Percentiles rank a stretch among this genome's conserved stretches.
Conservation (phyloP, 2,113 vertebrate species). For the Pycnonotus jocosus region DNA sequence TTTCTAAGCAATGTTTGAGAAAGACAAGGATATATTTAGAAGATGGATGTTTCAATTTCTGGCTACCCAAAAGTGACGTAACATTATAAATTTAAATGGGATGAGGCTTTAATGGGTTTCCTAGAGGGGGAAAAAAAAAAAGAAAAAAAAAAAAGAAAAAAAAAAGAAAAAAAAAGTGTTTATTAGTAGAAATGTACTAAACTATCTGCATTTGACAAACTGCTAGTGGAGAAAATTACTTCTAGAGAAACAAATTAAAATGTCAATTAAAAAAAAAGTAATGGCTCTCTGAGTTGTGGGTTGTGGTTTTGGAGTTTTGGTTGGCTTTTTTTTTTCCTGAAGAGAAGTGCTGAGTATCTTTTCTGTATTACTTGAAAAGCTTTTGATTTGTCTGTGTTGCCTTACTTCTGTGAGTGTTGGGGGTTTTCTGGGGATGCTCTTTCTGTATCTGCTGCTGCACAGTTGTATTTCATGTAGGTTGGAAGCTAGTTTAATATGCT, state of each 20-base stretch:
- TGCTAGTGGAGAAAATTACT: not conserved
- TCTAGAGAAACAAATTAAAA: conserved; percentile 9
- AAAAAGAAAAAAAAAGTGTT: not conserved
- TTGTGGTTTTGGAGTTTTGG: not conserved
- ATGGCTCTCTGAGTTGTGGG: not conserved
- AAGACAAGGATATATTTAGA: not conserved
- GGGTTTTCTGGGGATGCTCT: not conserved
- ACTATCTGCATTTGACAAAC: not conserved
- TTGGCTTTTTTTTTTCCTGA: not conserved
- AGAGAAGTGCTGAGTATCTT: not conserved
- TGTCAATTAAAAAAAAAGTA: conserved; percentile 30
- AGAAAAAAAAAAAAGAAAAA: no score
- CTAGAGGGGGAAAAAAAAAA: not conserved
- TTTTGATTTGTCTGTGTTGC: not conserved
- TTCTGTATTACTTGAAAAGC: not conserved
- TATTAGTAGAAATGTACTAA: conserved; percentile 8
- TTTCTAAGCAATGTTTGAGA: not conserved
- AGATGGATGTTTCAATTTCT: not conserved
- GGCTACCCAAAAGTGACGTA: not conserved
- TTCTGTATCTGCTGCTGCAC: not conserved
- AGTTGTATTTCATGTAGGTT: not conserved
- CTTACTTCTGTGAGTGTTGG: not conserved
- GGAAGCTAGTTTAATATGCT: not conserved
- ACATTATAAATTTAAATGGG: not conserved
- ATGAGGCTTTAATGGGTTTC: not conserved